Evolutionary conservation across 2,888 invertebrate genomes (phyloP).

Genomic region (Tineola bisselliella): DNA sequence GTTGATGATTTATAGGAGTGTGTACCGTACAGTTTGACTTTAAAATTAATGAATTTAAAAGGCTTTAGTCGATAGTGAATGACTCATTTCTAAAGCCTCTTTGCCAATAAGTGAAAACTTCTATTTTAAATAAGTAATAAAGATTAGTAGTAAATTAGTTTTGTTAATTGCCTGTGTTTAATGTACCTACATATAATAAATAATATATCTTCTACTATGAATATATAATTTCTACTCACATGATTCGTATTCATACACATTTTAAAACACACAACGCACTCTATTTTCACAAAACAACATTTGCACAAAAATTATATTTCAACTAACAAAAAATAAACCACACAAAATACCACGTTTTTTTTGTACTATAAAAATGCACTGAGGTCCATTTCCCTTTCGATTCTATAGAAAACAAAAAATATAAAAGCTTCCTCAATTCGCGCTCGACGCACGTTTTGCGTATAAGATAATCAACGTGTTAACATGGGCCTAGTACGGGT

Average conservation of each 20-base stretch:
- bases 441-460: background rate
- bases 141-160: too few relatives aligned
- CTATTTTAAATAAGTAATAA: too few relatives aligned
- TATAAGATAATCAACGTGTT: constrained; percentile 33
- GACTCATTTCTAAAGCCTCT: too few relatives aligned
- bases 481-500: constrained; percentile 46
- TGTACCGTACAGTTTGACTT: too few relatives aligned
- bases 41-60: too few relatives aligned
- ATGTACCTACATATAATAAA: too few relatives aligned
- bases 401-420: background rate
- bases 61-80: too few relatives aligned
- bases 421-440: constrained; percentile 22
- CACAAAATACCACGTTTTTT: constrained; percentile 5
- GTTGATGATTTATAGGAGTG: too few relatives aligned
- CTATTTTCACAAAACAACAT: background rate
- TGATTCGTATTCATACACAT: background rate
- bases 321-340: background rate
- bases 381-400: background rate
- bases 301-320: background rate
- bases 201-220: too few relatives aligned
- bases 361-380: background rate
- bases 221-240: background rate
- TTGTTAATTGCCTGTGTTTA: too few relatives aligned
- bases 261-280: background rate
- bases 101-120: too few relatives aligned